phyloP scores from a whole-genome alignment of 2,888 invertebrate species.

The Marasmarcha lunaedactyla region DNA sequence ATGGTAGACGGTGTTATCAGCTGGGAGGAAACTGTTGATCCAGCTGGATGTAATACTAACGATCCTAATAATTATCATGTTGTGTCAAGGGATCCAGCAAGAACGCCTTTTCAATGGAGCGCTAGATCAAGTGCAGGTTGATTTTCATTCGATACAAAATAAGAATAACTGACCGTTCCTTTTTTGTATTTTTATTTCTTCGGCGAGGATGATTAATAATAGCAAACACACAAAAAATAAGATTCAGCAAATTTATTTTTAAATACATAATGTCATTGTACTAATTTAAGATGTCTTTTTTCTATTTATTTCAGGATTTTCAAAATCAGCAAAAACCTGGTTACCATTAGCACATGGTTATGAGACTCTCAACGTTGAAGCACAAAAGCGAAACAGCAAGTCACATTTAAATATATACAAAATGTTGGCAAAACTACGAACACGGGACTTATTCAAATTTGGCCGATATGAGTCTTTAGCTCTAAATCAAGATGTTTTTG shows the following conservation, averaged over 20 bases:
- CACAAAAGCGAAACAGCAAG: constrained; percentile 45
- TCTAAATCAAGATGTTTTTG: constrained; percentile 65
- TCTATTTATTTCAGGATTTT: constrained; percentile 62
- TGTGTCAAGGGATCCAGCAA: constrained; percentile 78
- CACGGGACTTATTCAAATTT: constrained; percentile 55
- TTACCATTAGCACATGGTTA: constrained; percentile 75
- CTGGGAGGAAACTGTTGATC: constrained; percentile 73
- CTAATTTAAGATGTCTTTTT: constrained; percentile 2
- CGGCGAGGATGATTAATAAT: too few relatives aligned
- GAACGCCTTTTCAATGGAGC: constrained; percentile 88
- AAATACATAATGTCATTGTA: too few relatives aligned
- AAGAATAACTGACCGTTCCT: background rate
- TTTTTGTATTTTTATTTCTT: too few relatives aligned
- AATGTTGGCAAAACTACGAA: constrained; percentile 63
- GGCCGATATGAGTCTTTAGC: constrained; percentile 68
- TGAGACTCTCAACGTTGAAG: constrained; percentile 67
- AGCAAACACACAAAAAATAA: too few relatives aligned
- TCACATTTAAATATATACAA: constrained; percentile 76
- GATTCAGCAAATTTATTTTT: too few relatives aligned
- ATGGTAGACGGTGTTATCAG: constrained; percentile 73
- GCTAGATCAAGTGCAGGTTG: constrained; percentile 69
- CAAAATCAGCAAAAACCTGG: constrained; percentile 71
- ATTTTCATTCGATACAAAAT: background rate
- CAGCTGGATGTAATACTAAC: constrained; percentile 68
- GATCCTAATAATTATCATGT: constrained; percentile 68